A percentile compares a stretch with the other conserved stretches of the same genome.
Conservation (phyloP, 1,140 invertebrate genomes). For the Danaus plexippus region DNA sequence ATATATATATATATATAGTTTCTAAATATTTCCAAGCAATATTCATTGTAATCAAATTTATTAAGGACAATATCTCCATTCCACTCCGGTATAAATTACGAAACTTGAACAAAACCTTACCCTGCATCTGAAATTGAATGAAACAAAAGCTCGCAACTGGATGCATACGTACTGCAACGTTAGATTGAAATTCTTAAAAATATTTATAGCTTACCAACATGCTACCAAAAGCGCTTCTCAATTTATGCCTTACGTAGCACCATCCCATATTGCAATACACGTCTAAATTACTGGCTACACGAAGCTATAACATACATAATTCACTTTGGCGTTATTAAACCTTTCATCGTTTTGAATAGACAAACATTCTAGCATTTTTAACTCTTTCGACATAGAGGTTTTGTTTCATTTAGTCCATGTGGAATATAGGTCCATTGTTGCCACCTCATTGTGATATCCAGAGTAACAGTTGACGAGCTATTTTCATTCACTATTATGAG, state of each 20-base stretch:
- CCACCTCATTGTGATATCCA: slow-evolving; percentile 51
- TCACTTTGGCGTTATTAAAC: slow-evolving; percentile 28
- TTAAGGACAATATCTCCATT: too few relatives aligned
- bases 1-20: too few relatives aligned
- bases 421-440: slow-evolving; percentile 57
- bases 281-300: slow-evolving; percentile 25
- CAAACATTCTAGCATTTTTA: slow-evolving; percentile 31
- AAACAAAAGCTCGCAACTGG: too few relatives aligned
- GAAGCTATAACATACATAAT: slow-evolving; percentile 23
- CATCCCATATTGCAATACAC: slow-evolving; percentile 24
- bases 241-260: slow-evolving; percentile 23
- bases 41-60: too few relatives aligned
- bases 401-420: slow-evolving; percentile 56
- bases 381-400: slow-evolving; percentile 43
- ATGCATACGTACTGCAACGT: slow-evolving; percentile 6
- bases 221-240: slow-evolving; percentile 20
- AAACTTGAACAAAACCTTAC: too few relatives aligned
- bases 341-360: slow-evolving; percentile 32
- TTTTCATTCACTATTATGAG: slow-evolving; percentile 59
- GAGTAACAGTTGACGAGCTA: slow-evolving; percentile 50
- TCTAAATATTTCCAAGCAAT: too few relatives aligned
- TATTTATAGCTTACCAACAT: slow-evolving; percentile 22
- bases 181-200: slow-evolving; percentile 26
- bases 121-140: slow-evolving; percentile 10
- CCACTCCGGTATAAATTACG: too few relatives aligned